phyloP scores from a whole-genome alignment of 2,888 invertebrate species.

The Habroteleia sp. region DNA sequence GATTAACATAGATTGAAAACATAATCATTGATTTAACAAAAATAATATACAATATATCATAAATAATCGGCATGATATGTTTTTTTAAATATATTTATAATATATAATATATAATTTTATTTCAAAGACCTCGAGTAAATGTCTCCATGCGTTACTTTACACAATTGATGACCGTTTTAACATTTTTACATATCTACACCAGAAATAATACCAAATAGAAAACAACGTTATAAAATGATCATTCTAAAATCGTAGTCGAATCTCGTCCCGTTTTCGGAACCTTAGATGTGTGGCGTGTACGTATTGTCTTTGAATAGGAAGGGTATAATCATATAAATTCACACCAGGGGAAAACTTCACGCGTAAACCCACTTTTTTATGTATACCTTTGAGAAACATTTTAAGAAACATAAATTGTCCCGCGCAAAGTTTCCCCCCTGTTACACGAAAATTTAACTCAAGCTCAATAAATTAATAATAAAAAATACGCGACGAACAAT shows the following conservation, averaged over 20 bases:
- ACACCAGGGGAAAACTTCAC: constrained; percentile 19
- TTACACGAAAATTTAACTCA: constrained; percentile 31
- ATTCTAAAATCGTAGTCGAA: constrained; percentile 30
- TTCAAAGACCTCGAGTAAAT: constrained; percentile 24
- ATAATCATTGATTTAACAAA: no score
- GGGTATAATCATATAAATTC: constrained; percentile 32
- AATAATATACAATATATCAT: constrained; percentile 6
- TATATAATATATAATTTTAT: constrained; percentile 9
- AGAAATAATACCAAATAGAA: constrained; percentile 39
- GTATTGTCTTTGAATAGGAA: constrained; percentile 63
- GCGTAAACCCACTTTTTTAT: no score
- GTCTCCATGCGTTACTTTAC: constrained; percentile 28
- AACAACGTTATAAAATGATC: constrained; percentile 21
- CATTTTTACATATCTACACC: constrained; percentile 52
- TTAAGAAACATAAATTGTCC: no score
- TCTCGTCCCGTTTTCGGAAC: constrained; percentile 54
- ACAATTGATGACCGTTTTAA: constrained; percentile 17
- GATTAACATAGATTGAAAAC: no score
- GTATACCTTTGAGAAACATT: no score
- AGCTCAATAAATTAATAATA: constrained; percentile 57
- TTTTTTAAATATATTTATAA: constrained; percentile 5
- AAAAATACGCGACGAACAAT: constrained; percentile 42
- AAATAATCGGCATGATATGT: no score
- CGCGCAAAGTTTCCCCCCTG: constrained; percentile 17
- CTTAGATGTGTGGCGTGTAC: constrained; percentile 41